Evolutionary conservation across 2,113 vertebrate genomes (phyloP), one percentile per base, ranked within the genome.

Genomic region (Megaceryle torquata): DNA sequence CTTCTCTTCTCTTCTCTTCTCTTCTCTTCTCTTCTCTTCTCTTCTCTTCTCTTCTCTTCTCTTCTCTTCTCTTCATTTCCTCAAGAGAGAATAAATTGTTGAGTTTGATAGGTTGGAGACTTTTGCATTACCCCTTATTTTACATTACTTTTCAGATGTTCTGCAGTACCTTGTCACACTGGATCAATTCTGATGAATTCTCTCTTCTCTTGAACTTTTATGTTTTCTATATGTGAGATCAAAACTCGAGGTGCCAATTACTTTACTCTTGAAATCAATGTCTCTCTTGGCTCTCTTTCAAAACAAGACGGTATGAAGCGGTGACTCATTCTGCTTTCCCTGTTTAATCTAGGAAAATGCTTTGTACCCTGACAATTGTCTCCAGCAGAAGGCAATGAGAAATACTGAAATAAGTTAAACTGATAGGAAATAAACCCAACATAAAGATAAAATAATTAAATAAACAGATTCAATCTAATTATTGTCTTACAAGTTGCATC

Each of bases 211-310:
- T 89, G 68, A 92, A 91, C n/a, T 69, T 86, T n/a, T 82, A 71
- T 80, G 37, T 72, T 87, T 61, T 72, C 60, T 82, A 0, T 71
- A 53, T 44, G 14, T 68, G 43, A 88, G 79, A 91, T 86, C 57
- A 93, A 89, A 96, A 86, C 48, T 74, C 10, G 0, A 86, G 86
- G 24, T 76, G 18, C 61, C 68, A 80, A 93, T 95, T 91, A 56
- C 57, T 94, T 95, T 82, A 70, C 69, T 82, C 63, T 94, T 96
- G 92, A 96, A 90, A 94, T 85, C 86, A 75, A 92, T 84, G 48
- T 71, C n/a, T 95, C 8, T 88, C 46, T 72, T 85, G 59, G 53
- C 39, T 86, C 21, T 80, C 35, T 84, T 86, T 93, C 12, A 74
- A 44, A 90, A 86, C 76, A 59, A 59, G 5, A 12, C 18, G 65